Conservation (phyloP, 2,888 invertebrate species). For the Copidosoma aretas region DNA sequence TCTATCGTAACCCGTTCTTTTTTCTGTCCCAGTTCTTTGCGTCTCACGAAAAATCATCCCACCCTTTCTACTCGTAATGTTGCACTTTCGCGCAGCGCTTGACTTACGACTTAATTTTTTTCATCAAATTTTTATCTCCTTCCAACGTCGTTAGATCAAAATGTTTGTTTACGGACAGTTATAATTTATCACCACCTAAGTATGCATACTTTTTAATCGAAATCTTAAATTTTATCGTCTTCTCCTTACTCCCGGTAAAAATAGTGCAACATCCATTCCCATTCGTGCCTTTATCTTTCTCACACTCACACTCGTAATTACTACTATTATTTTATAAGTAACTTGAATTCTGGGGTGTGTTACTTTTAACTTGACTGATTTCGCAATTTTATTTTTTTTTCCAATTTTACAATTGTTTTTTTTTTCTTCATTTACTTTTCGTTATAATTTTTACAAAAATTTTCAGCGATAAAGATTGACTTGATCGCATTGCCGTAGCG, state of each 20-base stretch:
- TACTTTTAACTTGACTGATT: constrained; percentile 8
- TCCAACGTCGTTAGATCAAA: constrained; percentile 28
- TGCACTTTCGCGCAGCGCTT: constrained; percentile 34
- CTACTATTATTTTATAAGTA: constrained; percentile 1
- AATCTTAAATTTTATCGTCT: constrained; percentile 34
- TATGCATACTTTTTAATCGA: constrained; percentile 36
- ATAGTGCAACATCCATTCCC: constrained; percentile 37
- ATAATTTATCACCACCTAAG: constrained; percentile 29
- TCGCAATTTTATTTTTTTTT: constrained; percentile 12
- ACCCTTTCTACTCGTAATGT: constrained; percentile 18
- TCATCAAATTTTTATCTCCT: constrained; percentile 21
- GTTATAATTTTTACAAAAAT: constrained; percentile 10
- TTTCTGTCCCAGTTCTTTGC: constrained; percentile 1
- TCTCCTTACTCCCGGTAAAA: constrained; percentile 27
- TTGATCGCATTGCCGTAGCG: constrained; percentile 18
- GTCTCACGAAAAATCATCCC: constrained; percentile 14
- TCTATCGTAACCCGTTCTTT: neutral
- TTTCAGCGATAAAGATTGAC: constrained; percentile 30
- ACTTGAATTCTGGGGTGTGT: constrained; percentile 21
- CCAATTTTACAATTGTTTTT: constrained; percentile 6
- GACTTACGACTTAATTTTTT: constrained; percentile 35
- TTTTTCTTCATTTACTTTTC: constrained; percentile 7
- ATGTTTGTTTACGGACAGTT: constrained; percentile 26
- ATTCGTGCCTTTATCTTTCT: constrained; percentile 21
- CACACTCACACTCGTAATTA: constrained; percentile 24